Evolutionary conservation across 2,797 vertebrate genomes (phyloP), one percentile per base, ranked within the genome.

Genomic region (Phaenicophaeus curvirostris): DNA sequence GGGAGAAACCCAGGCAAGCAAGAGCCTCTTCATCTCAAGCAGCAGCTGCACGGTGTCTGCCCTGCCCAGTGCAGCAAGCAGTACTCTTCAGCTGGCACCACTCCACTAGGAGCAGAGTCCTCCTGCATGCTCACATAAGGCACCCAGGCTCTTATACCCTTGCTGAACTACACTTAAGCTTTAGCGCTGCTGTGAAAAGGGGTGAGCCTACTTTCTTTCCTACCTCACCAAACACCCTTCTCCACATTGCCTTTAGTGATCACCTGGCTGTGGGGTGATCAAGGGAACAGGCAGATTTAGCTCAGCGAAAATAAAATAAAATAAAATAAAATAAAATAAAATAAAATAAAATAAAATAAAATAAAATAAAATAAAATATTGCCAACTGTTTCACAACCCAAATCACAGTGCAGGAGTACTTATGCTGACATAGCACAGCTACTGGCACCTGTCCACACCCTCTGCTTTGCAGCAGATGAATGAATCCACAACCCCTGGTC

Each of bases 41-140:
- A 61, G 51, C 17, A 4, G 1, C 10, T 0, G 1, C 1, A 1
- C 42, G 66, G 44, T 6, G n/a, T 73, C 21, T 89, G 51, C 25
- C 46, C 41, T 3, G 2, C n/a, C 51, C 31, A 46, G 31, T 0
- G 1, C 35, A 75, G 27, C 19, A 21, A 69, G 31, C 20, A 53
- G 8, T 1, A 23, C 14, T 63, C 41, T 15, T 57, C 33, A 51
- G 20, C 37, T 65, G 33, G 27, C 20, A 20, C 19, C 3, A 3
- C 13, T 50, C 50, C 46, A 39, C 6, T 1, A 5, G 13, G 19
- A 78, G 17, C 23, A 28, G 13, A 8, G 13, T 33, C 46, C n/a
- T 69, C 25, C 19, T 55, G 54, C 0, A 4, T 25, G 28, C 31
- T 63, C 41, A 51, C 15, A 11, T 23, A 53, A 51, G 23, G 8